These are phyloP conservation scores for Astreopora myriophthalma DNA, from an alignment of 64 coral and sea anemone genomes.

Conservation along the genomic window DNA sequence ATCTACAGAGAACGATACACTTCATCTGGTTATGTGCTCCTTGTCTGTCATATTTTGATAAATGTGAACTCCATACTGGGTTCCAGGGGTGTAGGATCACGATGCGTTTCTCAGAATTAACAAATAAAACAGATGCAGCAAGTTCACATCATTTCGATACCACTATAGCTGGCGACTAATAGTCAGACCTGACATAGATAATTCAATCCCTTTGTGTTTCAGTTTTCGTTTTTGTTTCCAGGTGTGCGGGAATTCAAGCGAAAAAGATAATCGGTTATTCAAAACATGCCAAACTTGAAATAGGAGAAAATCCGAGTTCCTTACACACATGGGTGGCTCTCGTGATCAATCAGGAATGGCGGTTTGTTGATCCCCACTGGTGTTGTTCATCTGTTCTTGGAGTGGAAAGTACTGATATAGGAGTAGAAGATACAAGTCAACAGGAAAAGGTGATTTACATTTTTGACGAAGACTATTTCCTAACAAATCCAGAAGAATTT, in stretches of 20 bases:
- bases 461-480: neutral
- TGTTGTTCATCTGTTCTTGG: neutral
- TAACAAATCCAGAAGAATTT: slow-evolving; percentile 3
- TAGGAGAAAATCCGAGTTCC: neutral
- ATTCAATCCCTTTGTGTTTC: too few species aligned
- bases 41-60: too few species aligned
- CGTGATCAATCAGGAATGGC: neutral
- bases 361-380: neutral
- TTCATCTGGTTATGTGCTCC: too few species aligned
- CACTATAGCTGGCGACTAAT: too few species aligned
- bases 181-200: too few species aligned
- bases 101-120: too few species aligned
- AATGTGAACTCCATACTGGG: too few species aligned
- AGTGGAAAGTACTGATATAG: neutral
- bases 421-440: neutral
- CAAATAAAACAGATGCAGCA: too few species aligned
- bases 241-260: neutral
- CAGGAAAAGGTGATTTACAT: neutral
- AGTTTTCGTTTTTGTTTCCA: neutral
- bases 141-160: too few species aligned
- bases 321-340: neutral
- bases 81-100: too few species aligned
- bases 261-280: neutral
- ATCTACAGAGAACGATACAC: too few species aligned
- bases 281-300: slow-evolving; percentile 14